phyloP scores from a whole-genome alignment of 2,888 invertebrate species.

The Rugalucina vietnamica region DNA sequence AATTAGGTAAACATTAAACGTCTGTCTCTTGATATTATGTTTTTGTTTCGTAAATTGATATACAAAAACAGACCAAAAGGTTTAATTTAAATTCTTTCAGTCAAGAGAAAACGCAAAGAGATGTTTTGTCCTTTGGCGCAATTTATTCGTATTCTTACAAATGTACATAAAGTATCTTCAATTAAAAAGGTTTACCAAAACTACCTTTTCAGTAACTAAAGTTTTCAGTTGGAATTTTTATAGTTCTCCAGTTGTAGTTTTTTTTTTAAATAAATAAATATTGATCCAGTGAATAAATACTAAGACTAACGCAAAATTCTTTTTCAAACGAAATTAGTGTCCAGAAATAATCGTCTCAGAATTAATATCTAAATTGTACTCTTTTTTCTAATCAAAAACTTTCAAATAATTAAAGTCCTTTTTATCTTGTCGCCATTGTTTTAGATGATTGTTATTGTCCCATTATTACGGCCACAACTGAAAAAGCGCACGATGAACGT shows the following conservation, averaged over 20 bases:
- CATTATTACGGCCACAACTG: not conserved
- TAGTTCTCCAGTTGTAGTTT: too few species aligned
- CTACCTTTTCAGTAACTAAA: too few species aligned
- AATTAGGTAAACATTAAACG: not conserved
- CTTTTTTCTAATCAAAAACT: not conserved
- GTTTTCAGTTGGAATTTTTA: too few species aligned
- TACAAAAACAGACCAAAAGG: not conserved
- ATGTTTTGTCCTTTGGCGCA: too few species aligned
- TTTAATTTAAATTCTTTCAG: not conserved
- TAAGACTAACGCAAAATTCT: too few species aligned
- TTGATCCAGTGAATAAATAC: too few species aligned
- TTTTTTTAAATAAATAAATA: too few species aligned
- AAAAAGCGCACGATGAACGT: not conserved
- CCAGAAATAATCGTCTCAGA: not conserved
- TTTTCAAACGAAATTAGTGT: not conserved
- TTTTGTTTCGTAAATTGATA: not conserved
- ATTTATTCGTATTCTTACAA: too few species aligned
- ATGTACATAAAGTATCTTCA: too few species aligned
- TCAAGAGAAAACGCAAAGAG: too few species aligned
- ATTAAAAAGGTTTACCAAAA: too few species aligned
- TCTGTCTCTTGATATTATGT: not conserved
- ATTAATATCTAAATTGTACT: not conserved
- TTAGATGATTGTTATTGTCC: not conserved
- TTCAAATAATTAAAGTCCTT: not conserved
- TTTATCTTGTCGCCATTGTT: not conserved